Evolutionary conservation across 2,888 invertebrate genomes (phyloP).

Genomic region (Limnephilus rhombicus): DNA sequence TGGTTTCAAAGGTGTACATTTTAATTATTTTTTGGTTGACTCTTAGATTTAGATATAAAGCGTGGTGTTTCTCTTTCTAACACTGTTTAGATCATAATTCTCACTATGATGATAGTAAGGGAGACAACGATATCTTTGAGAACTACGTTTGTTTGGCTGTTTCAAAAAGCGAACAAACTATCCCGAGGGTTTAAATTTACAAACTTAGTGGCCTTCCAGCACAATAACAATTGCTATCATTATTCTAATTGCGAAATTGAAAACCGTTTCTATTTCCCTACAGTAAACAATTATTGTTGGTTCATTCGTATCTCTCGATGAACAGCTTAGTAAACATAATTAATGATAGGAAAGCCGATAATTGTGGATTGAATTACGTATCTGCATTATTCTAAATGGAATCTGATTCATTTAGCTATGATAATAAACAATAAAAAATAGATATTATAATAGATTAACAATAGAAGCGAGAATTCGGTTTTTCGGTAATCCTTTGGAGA

Average conservation of each 20-base stretch:
- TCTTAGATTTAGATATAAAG: no score
- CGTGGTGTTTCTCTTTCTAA: no score
- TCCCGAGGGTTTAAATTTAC: neutral
- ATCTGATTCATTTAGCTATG: neutral
- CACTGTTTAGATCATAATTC: no score
- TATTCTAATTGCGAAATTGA: neutral
- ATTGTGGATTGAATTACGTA: neutral
- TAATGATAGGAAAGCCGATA: neutral
- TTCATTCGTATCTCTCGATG: neutral
- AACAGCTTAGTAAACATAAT: neutral
- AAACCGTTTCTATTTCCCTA: neutral
- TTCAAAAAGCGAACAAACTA: no score
- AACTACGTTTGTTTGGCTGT: no score
- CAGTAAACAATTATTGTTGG: neutral
- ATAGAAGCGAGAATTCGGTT: no score
- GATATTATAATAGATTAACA: neutral
- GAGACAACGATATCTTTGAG: no score
- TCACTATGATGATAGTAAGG: no score
- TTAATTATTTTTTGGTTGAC: no score
- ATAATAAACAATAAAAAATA: neutral
- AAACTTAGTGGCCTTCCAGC: neutral
- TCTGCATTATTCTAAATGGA: neutral
- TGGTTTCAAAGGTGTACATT: no score
- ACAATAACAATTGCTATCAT: neutral
- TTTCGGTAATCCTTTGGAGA: no score